These are phyloP conservation scores for Teleiodes luculella DNA, from an alignment of 2,888 invertebrate genomes.

Conservation along the genomic window DNA sequence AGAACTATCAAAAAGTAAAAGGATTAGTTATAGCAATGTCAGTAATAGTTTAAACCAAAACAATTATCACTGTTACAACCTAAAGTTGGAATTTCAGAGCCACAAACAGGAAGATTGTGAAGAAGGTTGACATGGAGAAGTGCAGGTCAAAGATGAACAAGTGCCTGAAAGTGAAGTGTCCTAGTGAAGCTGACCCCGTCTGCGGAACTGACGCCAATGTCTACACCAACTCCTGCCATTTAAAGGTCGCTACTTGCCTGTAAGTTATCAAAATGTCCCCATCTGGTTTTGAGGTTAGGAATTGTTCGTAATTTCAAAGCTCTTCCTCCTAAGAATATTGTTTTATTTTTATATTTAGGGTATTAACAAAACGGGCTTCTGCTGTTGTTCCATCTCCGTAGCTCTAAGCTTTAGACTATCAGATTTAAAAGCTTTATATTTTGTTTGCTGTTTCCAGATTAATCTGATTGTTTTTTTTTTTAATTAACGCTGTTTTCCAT, in stretches of 20 bases:
- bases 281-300: too few species aligned
- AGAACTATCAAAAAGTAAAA: too few species aligned
- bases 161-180: conserved; percentile 87
- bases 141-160: conserved; percentile 86
- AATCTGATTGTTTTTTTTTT: too few species aligned
- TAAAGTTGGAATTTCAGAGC: conserved; percentile 38
- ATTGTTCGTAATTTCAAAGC: neutral
- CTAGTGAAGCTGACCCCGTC: conserved; percentile 84
- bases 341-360: too few species aligned
- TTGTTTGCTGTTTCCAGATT: too few species aligned
- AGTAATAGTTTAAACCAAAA: neutral
- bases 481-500: neutral
- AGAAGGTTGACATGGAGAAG: conserved; percentile 87
- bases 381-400: too few species aligned
- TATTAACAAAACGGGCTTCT: too few species aligned
- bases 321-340: too few species aligned
- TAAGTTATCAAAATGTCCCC: conserved; percentile 69
- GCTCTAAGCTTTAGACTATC: too few species aligned
- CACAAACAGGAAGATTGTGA: conserved; percentile 79
- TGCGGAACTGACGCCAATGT: conserved; percentile 94
- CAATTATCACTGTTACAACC: neutral
- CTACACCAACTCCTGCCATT: conserved; percentile 89
- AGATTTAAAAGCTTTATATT: too few species aligned
- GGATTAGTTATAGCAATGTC: too few species aligned
- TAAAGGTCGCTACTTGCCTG: conserved; percentile 91